Evolutionary conservation across 2,113 vertebrate species (phyloP).

Genomic region (Pachypanchax playfairii): DNA sequence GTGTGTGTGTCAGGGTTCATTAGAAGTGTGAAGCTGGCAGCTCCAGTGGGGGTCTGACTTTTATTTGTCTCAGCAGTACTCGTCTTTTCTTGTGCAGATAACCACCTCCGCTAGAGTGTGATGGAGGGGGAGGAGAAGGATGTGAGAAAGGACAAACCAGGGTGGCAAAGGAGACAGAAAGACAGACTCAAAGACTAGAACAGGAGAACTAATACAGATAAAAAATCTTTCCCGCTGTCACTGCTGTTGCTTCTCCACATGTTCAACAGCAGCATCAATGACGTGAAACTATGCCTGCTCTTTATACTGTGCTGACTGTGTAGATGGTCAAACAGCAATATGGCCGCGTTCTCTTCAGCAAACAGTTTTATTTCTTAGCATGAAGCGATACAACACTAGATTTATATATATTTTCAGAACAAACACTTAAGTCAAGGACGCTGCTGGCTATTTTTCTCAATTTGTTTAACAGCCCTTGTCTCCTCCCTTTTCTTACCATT

Average conservation of each 20-base stretch:
- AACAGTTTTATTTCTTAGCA: constrained; percentile 2
- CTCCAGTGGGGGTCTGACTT: constrained; percentile 3
- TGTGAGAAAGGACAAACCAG: constrained; percentile 15
- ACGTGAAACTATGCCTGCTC: neutral
- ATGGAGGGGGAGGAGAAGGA: constrained; percentile 22
- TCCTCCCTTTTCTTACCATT: too few species aligned
- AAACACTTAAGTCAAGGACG: neutral
- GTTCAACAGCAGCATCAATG: neutral
- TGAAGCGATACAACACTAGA: neutral
- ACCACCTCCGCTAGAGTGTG: constrained; percentile 9
- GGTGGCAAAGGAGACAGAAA: constrained; percentile 17
- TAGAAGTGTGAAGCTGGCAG: constrained; percentile 21
- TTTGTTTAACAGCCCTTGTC: neutral
- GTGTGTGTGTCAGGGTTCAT: constrained; percentile 14
- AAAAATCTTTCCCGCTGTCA: constrained; percentile 3
- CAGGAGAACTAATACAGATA: constrained; percentile 14
- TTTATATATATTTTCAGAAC: neutral
- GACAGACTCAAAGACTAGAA: neutral
- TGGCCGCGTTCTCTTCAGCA: neutral
- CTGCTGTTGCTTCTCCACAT: constrained; percentile 5
- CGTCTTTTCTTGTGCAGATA: constrained; percentile 13
- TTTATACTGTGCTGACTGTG: neutral
- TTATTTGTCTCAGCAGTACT: constrained; percentile 21
- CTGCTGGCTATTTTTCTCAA: neutral
- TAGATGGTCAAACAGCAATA: neutral